These are phyloP conservation scores for Metacarcinus magister DNA, from an alignment of 2,888 invertebrate genomes.

Conservation along the genomic window DNA sequence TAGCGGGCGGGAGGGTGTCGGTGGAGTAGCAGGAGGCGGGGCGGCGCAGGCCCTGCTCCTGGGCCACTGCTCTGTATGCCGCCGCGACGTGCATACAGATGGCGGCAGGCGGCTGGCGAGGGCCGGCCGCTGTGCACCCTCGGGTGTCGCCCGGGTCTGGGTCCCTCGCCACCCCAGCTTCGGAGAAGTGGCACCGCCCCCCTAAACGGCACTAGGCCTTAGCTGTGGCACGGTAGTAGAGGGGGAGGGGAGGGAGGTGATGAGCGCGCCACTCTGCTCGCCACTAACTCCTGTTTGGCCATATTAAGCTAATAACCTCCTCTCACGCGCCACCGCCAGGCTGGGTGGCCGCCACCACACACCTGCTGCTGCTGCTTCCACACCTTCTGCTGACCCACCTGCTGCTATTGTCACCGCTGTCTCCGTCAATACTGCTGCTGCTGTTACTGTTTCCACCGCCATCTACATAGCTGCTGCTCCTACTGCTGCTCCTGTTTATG, in stretches of 20 bases:
- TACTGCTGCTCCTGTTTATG: background rate
- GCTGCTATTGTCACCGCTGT: background rate
- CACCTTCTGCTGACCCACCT: background rate
- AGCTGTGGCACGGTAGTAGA: background rate
- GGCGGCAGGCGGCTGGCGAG: constrained; percentile 40
- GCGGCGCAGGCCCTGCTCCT: constrained; percentile 30
- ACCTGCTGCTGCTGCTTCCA: constrained; percentile 31
- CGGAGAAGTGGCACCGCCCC: background rate
- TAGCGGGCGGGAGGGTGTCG: constrained; percentile 54
- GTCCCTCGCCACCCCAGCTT: constrained; percentile 5
- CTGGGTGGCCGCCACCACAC: constrained; percentile 62
- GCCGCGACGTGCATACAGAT: constrained; percentile 68
- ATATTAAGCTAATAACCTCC: constrained; percentile 68
- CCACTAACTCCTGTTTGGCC: constrained; percentile 68
- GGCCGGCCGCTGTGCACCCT: constrained; percentile 61
- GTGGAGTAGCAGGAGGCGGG: constrained; percentile 65
- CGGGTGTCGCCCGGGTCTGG: background rate
- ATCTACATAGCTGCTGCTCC: background rate
- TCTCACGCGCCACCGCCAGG: constrained; percentile 62
- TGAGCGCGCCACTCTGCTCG: constrained; percentile 44
- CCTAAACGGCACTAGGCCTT: background rate
- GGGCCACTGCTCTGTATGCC: constrained; percentile 52
- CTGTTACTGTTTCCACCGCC: background rate
- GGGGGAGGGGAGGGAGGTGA: background rate
- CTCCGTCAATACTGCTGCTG: background rate